Conservation (phyloP, 1,140 invertebrate species). For the Papilio machaon region DNA sequence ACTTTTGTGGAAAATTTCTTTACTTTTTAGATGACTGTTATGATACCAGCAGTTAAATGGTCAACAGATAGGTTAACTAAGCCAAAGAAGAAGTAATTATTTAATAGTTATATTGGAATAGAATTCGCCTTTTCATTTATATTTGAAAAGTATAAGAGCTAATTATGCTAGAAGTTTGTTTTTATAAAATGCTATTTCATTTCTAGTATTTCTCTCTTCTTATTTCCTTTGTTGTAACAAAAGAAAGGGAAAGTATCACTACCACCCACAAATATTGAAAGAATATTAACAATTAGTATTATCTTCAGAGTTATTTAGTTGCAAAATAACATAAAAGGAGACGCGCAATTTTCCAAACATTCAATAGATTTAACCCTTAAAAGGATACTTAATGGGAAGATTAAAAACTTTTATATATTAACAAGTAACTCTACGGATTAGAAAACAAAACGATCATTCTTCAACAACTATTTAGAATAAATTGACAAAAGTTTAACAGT, state of each 20-base stretch:
- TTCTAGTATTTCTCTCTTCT: background rate
- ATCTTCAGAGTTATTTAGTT: constrained; percentile 11
- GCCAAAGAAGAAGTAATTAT: too few relatives aligned
- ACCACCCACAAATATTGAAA: background rate
- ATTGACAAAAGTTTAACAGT: constrained; percentile 53
- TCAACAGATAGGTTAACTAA: too few relatives aligned
- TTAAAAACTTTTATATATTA: constrained; percentile 1
- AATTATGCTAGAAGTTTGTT: too few relatives aligned
- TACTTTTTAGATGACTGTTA: background rate
- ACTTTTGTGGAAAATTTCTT: background rate
- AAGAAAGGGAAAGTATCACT: constrained; percentile 2
- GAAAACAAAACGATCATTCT: constrained; percentile 51
- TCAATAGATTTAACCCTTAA: constrained; percentile 18
- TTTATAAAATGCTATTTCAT: background rate
- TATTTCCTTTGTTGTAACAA: background rate
- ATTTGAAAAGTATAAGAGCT: too few relatives aligned
- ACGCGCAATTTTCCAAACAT: background rate
- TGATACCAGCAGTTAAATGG: background rate
- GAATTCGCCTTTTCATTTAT: too few relatives aligned
- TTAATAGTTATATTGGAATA: too few relatives aligned
- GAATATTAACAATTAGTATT: constrained; percentile 14
- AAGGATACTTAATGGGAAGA: background rate
- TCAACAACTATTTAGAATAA: constrained; percentile 47
- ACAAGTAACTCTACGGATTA: constrained; percentile 46
- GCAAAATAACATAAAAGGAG: background rate